Conservation (phyloP, 2,797 vertebrate species). For the Aulostomus chinensis region DNA sequence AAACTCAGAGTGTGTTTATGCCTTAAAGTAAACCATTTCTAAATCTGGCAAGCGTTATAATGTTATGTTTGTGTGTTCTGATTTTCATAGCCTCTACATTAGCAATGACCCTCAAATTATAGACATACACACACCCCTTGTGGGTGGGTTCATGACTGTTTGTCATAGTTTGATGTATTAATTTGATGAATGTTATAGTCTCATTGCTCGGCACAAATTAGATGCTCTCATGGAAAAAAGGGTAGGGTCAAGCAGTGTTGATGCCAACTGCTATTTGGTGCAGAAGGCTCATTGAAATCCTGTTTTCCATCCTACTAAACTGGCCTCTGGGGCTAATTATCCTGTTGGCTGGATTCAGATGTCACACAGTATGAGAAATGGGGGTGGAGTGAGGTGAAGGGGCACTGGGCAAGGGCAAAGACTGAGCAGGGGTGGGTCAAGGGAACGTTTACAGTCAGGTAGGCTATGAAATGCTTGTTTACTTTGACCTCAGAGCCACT, state of each 20-base stretch:
- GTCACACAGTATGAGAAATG: constrained; percentile 54
- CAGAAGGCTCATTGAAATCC: constrained; percentile 67
- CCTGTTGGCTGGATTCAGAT: constrained; percentile 75
- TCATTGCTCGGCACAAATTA: no score
- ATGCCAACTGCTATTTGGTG: constrained; percentile 66
- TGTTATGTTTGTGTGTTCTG: no score
- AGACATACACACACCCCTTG: no score
- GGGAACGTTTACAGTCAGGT: constrained; percentile 39
- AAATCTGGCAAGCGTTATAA: no score
- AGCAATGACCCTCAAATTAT: no score
- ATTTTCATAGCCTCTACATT: no score
- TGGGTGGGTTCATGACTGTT: no score
- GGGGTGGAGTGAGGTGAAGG: constrained; percentile 2
- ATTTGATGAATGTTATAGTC: no score
- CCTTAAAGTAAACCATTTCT: no score
- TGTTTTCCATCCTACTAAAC: constrained; percentile 59
- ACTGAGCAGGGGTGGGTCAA: constrained; percentile 7
- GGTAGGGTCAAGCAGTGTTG: constrained; percentile 53
- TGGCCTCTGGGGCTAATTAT: constrained; percentile 76
- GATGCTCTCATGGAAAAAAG: no score
- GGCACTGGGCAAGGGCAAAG: constrained; percentile 36
- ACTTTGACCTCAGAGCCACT: constrained; percentile 21
- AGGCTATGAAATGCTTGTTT: constrained; percentile 35
- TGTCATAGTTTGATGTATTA: no score
- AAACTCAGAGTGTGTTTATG: no score